phyloP scores from a whole-genome alignment of 2,888 invertebrate species.

The Chironomus tentans region DNA sequence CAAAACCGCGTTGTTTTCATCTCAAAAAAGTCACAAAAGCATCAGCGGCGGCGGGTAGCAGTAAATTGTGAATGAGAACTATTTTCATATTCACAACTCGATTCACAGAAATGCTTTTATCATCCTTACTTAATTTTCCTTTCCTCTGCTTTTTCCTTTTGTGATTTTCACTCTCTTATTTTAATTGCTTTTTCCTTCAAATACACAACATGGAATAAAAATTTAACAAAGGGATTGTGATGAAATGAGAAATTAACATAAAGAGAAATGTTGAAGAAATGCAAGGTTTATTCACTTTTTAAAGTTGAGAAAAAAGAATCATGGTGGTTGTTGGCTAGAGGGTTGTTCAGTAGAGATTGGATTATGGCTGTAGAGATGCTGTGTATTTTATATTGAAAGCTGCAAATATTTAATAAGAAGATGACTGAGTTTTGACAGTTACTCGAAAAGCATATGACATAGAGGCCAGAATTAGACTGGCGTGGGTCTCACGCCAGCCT shows the following conservation, averaged over 20 bases:
- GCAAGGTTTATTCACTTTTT: not conserved
- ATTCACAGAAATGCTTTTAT: slow-evolving; percentile 5
- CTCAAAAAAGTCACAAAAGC: slow-evolving; percentile 5
- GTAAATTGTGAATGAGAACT: not conserved
- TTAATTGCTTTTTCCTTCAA: slow-evolving; percentile 20
- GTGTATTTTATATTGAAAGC: too few relatives aligned
- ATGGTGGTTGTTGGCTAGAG: too few relatives aligned
- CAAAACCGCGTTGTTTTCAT: slow-evolving; percentile 13
- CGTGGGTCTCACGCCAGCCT: too few relatives aligned
- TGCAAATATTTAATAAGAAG: too few relatives aligned
- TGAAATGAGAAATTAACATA: not conserved
- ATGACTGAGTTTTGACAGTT: too few relatives aligned
- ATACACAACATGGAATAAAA: too few relatives aligned
- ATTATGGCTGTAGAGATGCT: too few relatives aligned
- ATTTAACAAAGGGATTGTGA: not conserved
- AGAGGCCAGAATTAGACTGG: too few relatives aligned
- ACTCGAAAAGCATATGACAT: too few relatives aligned
- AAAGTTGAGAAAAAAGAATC: not conserved
- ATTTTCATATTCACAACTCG: slow-evolving; percentile 20
- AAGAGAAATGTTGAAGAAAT: too few relatives aligned
- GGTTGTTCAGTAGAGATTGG: too few relatives aligned
- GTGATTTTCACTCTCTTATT: not conserved
- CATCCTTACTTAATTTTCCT: not conserved
- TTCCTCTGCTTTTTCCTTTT: too few relatives aligned
- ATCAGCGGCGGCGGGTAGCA: not conserved